Conservation (phyloP, 2,797 vertebrate genomes). For the Bovichtus variegatus region DNA sequence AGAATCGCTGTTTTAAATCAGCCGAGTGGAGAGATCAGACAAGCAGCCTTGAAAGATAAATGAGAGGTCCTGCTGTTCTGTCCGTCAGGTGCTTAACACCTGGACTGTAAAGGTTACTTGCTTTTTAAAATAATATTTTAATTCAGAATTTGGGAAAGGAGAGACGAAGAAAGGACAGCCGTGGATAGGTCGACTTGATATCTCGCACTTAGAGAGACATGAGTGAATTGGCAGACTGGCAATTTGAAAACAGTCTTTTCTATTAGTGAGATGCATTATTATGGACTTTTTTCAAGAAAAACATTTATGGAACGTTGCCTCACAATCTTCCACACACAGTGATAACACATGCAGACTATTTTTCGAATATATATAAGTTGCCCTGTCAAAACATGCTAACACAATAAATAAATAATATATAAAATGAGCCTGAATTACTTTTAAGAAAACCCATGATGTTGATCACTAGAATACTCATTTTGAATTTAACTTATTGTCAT, state of each 20-base stretch:
- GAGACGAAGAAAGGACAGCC: neutral
- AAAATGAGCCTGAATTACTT: neutral
- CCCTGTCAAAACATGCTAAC: neutral
- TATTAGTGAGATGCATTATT: neutral
- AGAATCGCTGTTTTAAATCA: slow-evolving; percentile 64
- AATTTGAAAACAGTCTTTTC: neutral
- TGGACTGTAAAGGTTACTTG: neutral
- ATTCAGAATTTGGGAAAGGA: neutral
- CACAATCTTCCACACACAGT: neutral
- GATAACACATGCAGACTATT: neutral
- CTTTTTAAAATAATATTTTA: neutral
- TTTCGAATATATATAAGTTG: neutral
- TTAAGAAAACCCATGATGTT: neutral
- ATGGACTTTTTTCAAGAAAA: neutral
- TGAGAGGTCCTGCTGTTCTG: slow-evolving; percentile 26
- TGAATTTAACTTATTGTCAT: neutral
- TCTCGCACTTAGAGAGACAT: neutral
- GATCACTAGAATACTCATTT: too few relatives aligned
- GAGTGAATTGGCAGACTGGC: neutral
- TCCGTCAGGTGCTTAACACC: slow-evolving; percentile 21
- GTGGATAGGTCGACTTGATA: neutral
- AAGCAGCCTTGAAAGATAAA: slow-evolving; percentile 48
- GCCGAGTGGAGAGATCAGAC: slow-evolving; percentile 43
- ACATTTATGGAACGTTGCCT: neutral
- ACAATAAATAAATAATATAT: neutral